phyloP scores from a whole-genome alignment of 2,888 invertebrate genomes.

The Horisme vitalbata region DNA sequence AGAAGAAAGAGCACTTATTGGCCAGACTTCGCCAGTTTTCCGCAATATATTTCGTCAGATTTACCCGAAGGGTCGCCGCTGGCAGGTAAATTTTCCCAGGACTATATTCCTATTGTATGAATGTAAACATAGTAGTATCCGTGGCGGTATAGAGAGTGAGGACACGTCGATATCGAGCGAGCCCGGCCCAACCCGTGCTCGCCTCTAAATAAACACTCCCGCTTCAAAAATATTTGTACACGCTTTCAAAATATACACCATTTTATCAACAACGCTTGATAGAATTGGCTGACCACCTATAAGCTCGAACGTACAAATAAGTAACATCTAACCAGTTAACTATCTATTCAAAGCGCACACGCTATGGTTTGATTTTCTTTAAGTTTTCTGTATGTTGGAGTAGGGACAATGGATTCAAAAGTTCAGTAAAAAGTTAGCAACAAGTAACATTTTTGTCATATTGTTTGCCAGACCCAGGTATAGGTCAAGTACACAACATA shows the following conservation, averaged over 20 bases:
- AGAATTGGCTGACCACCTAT: constrained; percentile 13
- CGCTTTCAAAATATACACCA: constrained; percentile 36
- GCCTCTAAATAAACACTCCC: constrained; percentile 46
- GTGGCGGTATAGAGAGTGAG: constrained; percentile 30
- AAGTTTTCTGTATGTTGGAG: too few species aligned
- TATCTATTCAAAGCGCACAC: too few species aligned
- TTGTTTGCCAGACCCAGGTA: too few species aligned
- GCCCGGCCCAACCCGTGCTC: constrained; percentile 33
- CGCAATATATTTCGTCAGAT: constrained; percentile 31
- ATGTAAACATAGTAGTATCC: constrained; percentile 25
- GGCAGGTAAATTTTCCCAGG: constrained; percentile 32
- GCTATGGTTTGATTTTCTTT: too few species aligned
- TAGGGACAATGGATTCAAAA: too few species aligned
- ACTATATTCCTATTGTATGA: constrained; percentile 26
- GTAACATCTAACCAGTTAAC: not conserved
- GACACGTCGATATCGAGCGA: constrained; percentile 42
- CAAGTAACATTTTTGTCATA: too few species aligned
- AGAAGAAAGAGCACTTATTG: constrained; percentile 23
- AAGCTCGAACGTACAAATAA: constrained; percentile 5
- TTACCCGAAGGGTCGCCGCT: constrained; percentile 29
- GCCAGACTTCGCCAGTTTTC: constrained; percentile 25
- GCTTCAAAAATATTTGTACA: constrained; percentile 50
- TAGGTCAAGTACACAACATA: too few species aligned
- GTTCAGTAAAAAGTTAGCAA: too few species aligned
- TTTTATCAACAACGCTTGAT: constrained; percentile 18